Evolutionary conservation across 1,140 invertebrate species (phyloP).

Genomic region (Octopus bimaculoides): DNA sequence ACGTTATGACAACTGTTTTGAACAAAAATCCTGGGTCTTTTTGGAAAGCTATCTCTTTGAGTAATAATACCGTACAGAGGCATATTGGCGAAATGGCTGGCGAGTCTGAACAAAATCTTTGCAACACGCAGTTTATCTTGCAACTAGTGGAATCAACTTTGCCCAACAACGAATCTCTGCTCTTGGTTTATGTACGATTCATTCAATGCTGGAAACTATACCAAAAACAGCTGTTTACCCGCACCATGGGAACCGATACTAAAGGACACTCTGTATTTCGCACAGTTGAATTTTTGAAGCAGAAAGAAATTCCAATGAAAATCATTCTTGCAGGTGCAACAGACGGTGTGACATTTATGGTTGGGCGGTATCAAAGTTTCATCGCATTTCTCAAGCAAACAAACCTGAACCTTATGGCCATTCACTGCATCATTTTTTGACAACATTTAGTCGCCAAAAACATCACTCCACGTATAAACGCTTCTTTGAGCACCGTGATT

Average conservation of each 20-base stretch:
- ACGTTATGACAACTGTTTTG: no score
- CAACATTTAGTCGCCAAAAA: conserved; percentile 8
- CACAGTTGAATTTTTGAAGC: background rate
- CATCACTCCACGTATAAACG: background rate
- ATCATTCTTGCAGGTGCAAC: conserved; percentile 6
- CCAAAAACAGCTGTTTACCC: conserved; percentile 2
- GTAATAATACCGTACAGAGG: no score
- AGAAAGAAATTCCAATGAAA: background rate
- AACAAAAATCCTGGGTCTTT: no score
- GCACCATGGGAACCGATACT: background rate
- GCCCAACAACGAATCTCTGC: no score
- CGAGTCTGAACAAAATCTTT: no score
- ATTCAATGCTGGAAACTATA: no score
- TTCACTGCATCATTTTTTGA: background rate
- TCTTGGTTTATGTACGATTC: no score
- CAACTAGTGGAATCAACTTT: no score
- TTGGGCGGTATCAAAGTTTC: background rate
- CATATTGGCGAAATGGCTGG: no score
- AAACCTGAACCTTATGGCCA: background rate
- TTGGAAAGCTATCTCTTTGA: no score
- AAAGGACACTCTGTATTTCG: conserved; percentile 7
- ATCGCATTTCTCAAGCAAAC: background rate
- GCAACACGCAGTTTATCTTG: no score
- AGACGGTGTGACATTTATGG: background rate
- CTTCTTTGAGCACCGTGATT: background rate